Evolutionary conservation across 2,888 invertebrate genomes (phyloP).

Genomic region (Lypha dubia): DNA sequence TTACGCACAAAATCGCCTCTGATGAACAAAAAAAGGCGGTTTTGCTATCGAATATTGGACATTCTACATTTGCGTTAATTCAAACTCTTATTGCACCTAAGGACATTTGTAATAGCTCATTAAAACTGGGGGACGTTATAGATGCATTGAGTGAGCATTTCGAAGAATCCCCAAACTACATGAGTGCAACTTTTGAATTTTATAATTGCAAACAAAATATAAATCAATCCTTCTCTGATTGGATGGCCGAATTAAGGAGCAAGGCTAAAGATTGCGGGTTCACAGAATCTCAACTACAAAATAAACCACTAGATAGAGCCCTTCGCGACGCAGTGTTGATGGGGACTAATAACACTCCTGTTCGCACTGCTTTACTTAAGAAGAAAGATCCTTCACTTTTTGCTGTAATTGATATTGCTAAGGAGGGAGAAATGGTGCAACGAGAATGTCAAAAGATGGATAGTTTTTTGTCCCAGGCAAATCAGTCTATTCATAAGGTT

Average conservation of each 20-base stretch:
- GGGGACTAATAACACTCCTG: no score
- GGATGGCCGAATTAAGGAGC: slow-evolving; percentile 7
- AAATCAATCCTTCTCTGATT: slow-evolving; percentile 3
- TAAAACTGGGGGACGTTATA: not conserved
- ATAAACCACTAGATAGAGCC: slow-evolving; percentile 15
- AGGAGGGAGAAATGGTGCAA: not conserved
- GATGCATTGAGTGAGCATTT: slow-evolving; percentile 5
- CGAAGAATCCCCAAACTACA: slow-evolving; percentile 16
- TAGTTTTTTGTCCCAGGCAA: not conserved
- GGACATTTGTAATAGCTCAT: no score
- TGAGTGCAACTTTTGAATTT: slow-evolving; percentile 19
- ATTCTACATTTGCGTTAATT: slow-evolving; percentile 4
- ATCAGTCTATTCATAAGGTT: slow-evolving; percentile 2
- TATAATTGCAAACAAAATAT: slow-evolving; percentile 18
- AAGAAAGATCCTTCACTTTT: no score
- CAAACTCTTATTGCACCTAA: no score
- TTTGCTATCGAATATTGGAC: not conserved
- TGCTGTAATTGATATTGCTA: not conserved
- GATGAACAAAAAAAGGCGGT: not conserved
- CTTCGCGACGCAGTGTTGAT: not conserved
- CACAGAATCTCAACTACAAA: slow-evolving; percentile 9
- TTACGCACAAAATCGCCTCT: not conserved
- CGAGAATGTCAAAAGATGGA: not conserved
- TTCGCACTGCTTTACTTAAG: no score
- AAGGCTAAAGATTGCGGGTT: slow-evolving; percentile 25